Evolutionary conservation across 2,888 invertebrate species (phyloP).

Genomic region (Metopia argyrocephala): DNA sequence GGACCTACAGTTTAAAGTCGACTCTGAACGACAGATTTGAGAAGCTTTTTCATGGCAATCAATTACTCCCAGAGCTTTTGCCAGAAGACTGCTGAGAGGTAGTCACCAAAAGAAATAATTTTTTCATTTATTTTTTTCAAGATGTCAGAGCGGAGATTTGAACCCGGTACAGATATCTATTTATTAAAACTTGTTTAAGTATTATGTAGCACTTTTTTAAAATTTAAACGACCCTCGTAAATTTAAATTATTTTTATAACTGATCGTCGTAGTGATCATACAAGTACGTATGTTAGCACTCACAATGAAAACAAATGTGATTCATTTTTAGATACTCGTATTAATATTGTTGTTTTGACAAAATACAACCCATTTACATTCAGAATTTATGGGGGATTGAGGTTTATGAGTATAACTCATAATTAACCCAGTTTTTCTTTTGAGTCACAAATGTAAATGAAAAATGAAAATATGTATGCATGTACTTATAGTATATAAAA

Average conservation of each 20-base stretch:
- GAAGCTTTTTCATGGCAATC: too few relatives aligned
- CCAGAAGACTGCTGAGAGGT: too few relatives aligned
- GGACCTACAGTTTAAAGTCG: too few relatives aligned
- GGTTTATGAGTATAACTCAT: conserved; percentile 44
- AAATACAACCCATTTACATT: neutral
- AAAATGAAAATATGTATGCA: conserved; percentile 23
- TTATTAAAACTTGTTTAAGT: too few relatives aligned
- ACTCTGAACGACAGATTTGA: too few relatives aligned
- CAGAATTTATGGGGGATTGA: neutral
- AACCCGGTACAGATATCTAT: too few relatives aligned
- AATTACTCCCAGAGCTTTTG: too few relatives aligned
- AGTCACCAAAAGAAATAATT: too few relatives aligned
- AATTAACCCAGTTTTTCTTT: conserved; percentile 57
- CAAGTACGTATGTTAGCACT: too few relatives aligned
- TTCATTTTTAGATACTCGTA: neutral
- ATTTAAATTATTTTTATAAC: neutral
- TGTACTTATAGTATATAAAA: neutral
- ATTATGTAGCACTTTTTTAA: too few relatives aligned
- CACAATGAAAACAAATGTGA: neutral
- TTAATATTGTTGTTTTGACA: neutral
- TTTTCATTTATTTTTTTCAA: too few relatives aligned
- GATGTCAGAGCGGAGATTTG: too few relatives aligned
- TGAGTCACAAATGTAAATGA: neutral
- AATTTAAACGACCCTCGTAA: neutral
- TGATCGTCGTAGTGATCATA: neutral